Base-by-base conservation (phyloP, 2,113 vertebrate genomes). In the Macquaria ambigua region DNA sequence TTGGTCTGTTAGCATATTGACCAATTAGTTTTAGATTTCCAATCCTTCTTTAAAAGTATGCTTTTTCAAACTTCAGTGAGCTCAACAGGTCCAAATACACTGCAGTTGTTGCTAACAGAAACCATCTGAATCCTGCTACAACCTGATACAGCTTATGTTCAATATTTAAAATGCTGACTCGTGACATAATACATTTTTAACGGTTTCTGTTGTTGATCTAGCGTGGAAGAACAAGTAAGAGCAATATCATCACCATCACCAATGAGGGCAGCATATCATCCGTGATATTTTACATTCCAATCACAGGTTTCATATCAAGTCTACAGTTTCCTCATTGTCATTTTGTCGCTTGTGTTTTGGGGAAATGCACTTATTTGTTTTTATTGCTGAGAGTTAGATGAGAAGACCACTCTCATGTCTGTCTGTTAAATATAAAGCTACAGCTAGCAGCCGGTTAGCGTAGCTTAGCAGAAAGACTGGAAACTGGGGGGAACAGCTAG, bases 41-140 rank as follows among this genome's bases (percentile, higher is more conserved):
- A 59, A 0, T 59, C 18, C 11, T 64, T 64, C 50, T 34, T 52
- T 16, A 20, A 16, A 46, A 20, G 6, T 41, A 43, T 21, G 62
- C 8, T 59, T 82, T 46, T 62, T 74, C 4, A 58, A 14, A 31
- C 37, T 41, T 82, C 66, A 43, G 0, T 37, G 43, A 77, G 50
- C 73, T 79, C 21, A 39, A 25, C 43, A 56, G 62, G 48, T 76
- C 48, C 15, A 68, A 82, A 82, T 79, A 76, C 82, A 79, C 16
- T 11, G 8, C 39, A 78, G 56, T 18, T 83, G 21, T 61, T 63
- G n/a, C 37, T 1, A 53, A 34, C 34, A 34, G 34, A 34, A 34
- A 34, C 3, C 34, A 34, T 34, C 3, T 34, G 34, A 34, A 34
- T 34, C 34, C 34, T 34, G 34, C 34, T 34, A 34, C 34, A 34